A percentile compares a stretch with the other conserved stretches of the same genome.
phyloP scores from a whole-genome alignment of 2,113 vertebrate genomes.

The Vulpes vulpes region DNA sequence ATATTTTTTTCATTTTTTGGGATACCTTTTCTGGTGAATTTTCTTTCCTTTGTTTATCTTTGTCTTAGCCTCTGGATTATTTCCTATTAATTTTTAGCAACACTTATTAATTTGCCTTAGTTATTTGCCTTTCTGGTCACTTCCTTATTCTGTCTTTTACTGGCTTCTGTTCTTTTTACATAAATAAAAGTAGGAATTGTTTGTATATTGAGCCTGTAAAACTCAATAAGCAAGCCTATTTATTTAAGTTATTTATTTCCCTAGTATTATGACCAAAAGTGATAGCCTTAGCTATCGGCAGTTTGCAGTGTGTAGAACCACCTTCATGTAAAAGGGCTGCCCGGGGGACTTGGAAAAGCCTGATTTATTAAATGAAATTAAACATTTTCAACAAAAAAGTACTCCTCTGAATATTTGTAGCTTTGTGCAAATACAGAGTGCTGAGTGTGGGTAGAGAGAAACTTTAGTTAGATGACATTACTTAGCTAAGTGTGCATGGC shows the following conservation, averaged over 20 bases:
- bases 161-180: neutral
- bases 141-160: neutral
- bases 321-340: neutral
- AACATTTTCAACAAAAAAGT: slow-evolving; percentile 20
- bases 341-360: neutral
- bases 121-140: neutral
- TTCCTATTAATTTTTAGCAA: neutral
- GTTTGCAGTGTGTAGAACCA: neutral
- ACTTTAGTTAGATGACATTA: slow-evolving; percentile 32
- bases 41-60: neutral
- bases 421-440: slow-evolving; percentile 18
- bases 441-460: slow-evolving; percentile 41
- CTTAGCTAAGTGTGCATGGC: neutral
- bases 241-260: slow-evolving; percentile 47
- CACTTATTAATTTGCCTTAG: neutral
- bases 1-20: neutral
- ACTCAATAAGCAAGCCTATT: neutral
- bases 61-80: neutral
- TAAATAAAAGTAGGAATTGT: neutral
- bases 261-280: slow-evolving; percentile 18
- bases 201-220: slow-evolving; percentile 1
- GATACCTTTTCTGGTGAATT: neutral
- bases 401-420: slow-evolving; percentile 20
- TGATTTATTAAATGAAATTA: slow-evolving; percentile 59
- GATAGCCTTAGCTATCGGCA: neutral